phyloP scores from a whole-genome alignment of 2,888 invertebrate species.

The Patella depressa region DNA sequence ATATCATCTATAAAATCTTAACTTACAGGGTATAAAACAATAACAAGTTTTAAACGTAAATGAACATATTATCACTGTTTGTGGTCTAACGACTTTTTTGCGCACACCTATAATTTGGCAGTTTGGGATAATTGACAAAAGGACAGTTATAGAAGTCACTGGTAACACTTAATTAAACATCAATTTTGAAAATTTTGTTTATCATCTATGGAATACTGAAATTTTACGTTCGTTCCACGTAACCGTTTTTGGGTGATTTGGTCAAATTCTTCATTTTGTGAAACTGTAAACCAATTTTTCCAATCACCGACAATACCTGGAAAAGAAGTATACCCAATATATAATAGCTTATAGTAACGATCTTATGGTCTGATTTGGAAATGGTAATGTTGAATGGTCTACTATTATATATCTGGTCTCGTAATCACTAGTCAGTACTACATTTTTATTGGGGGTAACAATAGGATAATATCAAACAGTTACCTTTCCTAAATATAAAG shows the following conservation, averaged over 20 bases:
- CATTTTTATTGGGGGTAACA: background rate
- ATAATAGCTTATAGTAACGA: background rate
- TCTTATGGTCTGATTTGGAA: background rate
- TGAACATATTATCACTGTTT: too few relatives aligned
- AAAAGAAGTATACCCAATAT: background rate
- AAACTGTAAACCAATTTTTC: slow-evolving; percentile 26
- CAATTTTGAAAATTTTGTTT: too few relatives aligned
- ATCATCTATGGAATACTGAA: slow-evolving; percentile 8
- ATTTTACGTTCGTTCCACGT: background rate
- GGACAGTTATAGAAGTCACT: too few relatives aligned
- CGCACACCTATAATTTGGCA: too few relatives aligned
- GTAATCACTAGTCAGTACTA: too few relatives aligned
- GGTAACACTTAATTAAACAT: too few relatives aligned
- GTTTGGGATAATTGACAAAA: too few relatives aligned
- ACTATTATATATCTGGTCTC: too few relatives aligned
- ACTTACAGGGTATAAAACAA: too few relatives aligned
- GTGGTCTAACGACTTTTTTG: too few relatives aligned
- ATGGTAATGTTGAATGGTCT: background rate
- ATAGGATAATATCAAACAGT: background rate
- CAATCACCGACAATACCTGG: slow-evolving; percentile 30
- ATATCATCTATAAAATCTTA: too few relatives aligned
- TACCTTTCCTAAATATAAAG: slow-evolving; percentile 29
- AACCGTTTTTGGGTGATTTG: background rate
- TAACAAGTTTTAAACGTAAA: too few relatives aligned
- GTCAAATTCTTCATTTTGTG: slow-evolving; percentile 24